A percentile compares a stretch with the other conserved stretches of the same genome.
phyloP scores from a whole-genome alignment of 2,113 vertebrate genomes.

The Thalassoma bifasciatum region DNA sequence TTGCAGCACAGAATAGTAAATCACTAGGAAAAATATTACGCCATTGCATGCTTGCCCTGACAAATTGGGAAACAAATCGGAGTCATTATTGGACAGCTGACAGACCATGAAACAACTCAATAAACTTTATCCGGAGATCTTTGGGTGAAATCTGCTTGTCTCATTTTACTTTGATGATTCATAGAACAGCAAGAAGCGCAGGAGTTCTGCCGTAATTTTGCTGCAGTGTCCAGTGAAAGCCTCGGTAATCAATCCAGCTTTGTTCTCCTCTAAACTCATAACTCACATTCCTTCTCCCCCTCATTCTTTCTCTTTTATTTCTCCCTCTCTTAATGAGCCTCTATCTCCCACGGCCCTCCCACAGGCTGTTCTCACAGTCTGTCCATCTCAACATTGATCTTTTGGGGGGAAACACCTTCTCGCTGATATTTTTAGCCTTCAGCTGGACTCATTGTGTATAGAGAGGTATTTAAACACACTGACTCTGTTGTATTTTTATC shows the following conservation, averaged over 20 bases:
- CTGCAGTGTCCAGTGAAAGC: slow-evolving; percentile 7
- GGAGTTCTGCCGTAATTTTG: slow-evolving; percentile 3
- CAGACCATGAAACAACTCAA: too few species aligned
- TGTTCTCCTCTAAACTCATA: neutral
- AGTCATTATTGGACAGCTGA: too few species aligned
- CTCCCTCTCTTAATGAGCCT: slow-evolving; percentile 23
- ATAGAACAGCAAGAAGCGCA: neutral
- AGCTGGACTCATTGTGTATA: slow-evolving; percentile 68
- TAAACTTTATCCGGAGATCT: too few species aligned
- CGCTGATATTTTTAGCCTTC: slow-evolving; percentile 71
- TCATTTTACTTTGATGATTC: neutral
- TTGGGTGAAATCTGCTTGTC: neutral
- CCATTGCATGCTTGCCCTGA: too few species aligned
- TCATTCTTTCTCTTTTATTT: slow-evolving; percentile 14
- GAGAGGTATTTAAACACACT: neutral
- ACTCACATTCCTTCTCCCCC: slow-evolving; percentile 1
- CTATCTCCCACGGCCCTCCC: neutral
- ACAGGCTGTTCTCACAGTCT: slow-evolving; percentile 37
- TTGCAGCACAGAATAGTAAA: too few species aligned
- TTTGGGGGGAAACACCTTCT: slow-evolving; percentile 67
- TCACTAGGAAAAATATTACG: too few species aligned
- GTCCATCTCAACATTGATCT: slow-evolving; percentile 69
- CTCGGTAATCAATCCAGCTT: slow-evolving; percentile 5
- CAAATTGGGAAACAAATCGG: too few species aligned
- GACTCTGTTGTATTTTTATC: slow-evolving; percentile 59